Base-by-base conservation (phyloP, 2,113 vertebrate genomes). In the Cavia aperea region DNA sequence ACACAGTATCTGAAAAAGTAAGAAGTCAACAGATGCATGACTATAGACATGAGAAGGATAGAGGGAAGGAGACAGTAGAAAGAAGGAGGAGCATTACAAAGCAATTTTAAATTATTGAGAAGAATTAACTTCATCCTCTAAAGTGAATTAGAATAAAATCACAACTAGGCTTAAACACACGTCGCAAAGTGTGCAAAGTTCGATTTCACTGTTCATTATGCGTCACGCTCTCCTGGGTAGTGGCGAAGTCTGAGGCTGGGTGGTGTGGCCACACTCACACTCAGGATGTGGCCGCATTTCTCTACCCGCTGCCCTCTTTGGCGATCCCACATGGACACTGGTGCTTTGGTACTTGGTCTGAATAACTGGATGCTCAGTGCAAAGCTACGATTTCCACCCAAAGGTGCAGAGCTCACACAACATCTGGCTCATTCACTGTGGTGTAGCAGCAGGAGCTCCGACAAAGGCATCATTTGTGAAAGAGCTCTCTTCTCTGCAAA, bases 401-500 rank as follows among this genome's bases (percentile, higher is more conserved):
- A 49, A 29, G 36, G 16, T 68, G 54, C 10, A 56, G 62, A 90
- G 72, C 65, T 89, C n/a, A 51, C 14, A 24, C 43, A 83, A 18
- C 31, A 43, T 18, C 15, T 62, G 26, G 49, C 81, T 86, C 56
- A 18, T 86, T 87, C 33, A 15, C 33, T n/a, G 23, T 8, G 70
- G 54, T 81, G 11, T 12, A 77, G 29, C 63, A 51, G n/a, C 46
- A 19, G 51, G 51, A 88, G 51, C 39, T 18, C 63, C 65, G 33
- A 19, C 46, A 77, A 51, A 91, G 70, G n/a, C 75, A 9, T 31
- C 66, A 5, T 73, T 46, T 91, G 49, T 43, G 11, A 85, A 73
- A 81, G 46, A 78, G 24, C 51, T 77, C 46, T 81, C 63, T 77
- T 70, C 81, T 94, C 81, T 86, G n/a, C 93, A 93, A 91, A 77